Evolutionary conservation across 2,888 invertebrate species (phyloP).

Genomic region (Protodeltote pygarga): DNA sequence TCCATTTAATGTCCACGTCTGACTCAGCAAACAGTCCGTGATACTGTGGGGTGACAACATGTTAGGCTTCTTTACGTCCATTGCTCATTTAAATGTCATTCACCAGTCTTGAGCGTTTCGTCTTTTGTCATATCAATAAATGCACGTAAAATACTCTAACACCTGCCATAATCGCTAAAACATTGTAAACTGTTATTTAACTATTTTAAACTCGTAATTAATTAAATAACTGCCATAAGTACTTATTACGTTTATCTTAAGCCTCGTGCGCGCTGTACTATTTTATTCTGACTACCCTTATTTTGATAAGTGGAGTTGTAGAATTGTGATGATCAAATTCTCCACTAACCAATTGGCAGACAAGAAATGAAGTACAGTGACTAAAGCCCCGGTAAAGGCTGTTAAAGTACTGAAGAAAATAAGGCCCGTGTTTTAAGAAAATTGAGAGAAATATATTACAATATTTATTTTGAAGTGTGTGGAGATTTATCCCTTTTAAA

Average conservation of each 20-base stretch:
- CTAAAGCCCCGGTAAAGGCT: conserved; percentile 2
- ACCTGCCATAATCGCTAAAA: neutral
- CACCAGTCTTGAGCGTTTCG: too few species aligned
- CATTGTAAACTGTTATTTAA: conserved; percentile 25
- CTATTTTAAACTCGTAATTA: conserved; percentile 24
- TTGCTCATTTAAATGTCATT: too few species aligned
- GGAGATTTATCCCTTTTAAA: too few species aligned
- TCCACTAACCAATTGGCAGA: neutral
- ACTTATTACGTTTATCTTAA: conserved; percentile 38
- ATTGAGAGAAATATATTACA: too few species aligned
- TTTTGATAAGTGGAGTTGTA: neutral
- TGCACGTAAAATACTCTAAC: too few species aligned
- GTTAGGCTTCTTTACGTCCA: too few species aligned
- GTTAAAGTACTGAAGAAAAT: conserved; percentile 28
- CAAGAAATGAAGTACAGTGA: conserved; percentile 25
- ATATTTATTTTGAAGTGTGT: too few species aligned
- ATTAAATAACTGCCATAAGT: conserved; percentile 42
- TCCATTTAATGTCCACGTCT: too few species aligned
- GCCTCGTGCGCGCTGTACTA: conserved; percentile 34
- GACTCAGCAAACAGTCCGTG: too few species aligned
- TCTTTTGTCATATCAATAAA: too few species aligned
- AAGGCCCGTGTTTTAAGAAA: conserved; percentile 7
- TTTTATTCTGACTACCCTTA: conserved; percentile 4
- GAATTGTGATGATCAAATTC: conserved; percentile 24
- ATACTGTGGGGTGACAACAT: too few species aligned